Base-by-base conservation (phyloP, 2,888 invertebrate species). In the Dysmachus trigonus region DNA sequence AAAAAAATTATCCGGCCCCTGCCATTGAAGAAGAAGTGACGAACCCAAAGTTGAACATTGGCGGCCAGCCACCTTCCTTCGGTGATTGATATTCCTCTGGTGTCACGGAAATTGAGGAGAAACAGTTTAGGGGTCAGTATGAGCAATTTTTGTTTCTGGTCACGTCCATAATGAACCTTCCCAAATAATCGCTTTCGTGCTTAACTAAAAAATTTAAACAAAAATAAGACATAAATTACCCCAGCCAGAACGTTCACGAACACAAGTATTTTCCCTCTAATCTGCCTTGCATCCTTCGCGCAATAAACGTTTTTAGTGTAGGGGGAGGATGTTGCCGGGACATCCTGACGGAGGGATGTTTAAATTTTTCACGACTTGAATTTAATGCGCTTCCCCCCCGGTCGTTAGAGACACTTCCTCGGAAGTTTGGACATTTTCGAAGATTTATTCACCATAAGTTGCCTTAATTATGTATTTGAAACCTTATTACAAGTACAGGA, bases 191-290 rank as follows among this genome's bases (percentile, higher is more conserved):
- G 79, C 41, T 47, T 79, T 79, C 79, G 79, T 79, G 79, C 79
- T 79, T 79, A 79, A 79, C 79, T 79, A 79, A 79, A 79, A 51
- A 47, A 79, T 79, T 79, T 79, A 79, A 38, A 79, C 47, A 79
- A 79, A 79, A 79, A 79, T 76, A 76, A 76, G 76, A 76, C 76
- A 76, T 76, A 76, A 76, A 76, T 76, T 35, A 76, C 76, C 0
- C 7, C 22, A 13, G 76, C 7, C 22, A 13, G 76, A 1, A 76
- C 18, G 18, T 38, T 76, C 8, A 18, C 22, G 38, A 31, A 31
- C 27, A 62, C 27, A 62, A 27, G 27, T 10, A 27, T 10, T n/a
- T n/a, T 62, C 62, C 22, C 62, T 62, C 62, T 62, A 62, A 62
- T 62, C 62, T 62, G 62, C 27, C 62, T n/a, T 62, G 62, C 62